A percentile compares a stretch with the other conserved stretches of the same genome.
phyloP scores from a whole-genome alignment of 2,113 vertebrate genomes.

The Dicrurus megarhynchus region DNA sequence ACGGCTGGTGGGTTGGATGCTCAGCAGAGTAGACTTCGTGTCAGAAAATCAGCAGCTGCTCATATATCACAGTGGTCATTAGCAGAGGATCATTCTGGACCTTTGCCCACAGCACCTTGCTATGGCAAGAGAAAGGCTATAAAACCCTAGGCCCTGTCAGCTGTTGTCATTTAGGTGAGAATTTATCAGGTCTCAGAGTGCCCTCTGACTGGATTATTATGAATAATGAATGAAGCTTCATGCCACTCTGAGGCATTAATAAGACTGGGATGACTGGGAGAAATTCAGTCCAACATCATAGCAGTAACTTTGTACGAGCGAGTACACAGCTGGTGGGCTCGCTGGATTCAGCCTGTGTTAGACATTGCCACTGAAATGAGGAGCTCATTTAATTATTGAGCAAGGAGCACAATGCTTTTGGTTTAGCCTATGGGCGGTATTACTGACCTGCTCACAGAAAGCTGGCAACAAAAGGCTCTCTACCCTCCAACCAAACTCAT shows the following conservation, averaged over 20 bases:
- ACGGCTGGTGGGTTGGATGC: constrained; percentile 70
- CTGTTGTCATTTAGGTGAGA: constrained; percentile 95
- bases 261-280: constrained; percentile 85
- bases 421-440: constrained; percentile 43
- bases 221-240: constrained; percentile 98
- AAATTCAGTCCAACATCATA: constrained; percentile 69
- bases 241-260: constrained; percentile 89
- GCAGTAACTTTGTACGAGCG: constrained; percentile 64
- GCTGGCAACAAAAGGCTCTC: neutral
- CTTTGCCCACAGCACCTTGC: constrained; percentile 85
- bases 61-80: constrained; percentile 91
- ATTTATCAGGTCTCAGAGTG: constrained; percentile 92
- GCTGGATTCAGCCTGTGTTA: neutral
- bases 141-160: constrained; percentile 93
- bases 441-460: neutral
- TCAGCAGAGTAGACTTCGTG: constrained; percentile 74
- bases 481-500: neutral
- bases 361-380: neutral
- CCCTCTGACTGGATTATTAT: constrained; percentile 91
- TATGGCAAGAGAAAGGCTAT: constrained; percentile 80
- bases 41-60: constrained; percentile 80
- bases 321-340: constrained; percentile 68
- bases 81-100: constrained; percentile 84
- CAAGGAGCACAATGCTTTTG: neutral
- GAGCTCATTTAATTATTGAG: constrained; percentile 55